phyloP scores from a whole-genome alignment of 2,113 vertebrate species.

The Xenus cinereus region DNA sequence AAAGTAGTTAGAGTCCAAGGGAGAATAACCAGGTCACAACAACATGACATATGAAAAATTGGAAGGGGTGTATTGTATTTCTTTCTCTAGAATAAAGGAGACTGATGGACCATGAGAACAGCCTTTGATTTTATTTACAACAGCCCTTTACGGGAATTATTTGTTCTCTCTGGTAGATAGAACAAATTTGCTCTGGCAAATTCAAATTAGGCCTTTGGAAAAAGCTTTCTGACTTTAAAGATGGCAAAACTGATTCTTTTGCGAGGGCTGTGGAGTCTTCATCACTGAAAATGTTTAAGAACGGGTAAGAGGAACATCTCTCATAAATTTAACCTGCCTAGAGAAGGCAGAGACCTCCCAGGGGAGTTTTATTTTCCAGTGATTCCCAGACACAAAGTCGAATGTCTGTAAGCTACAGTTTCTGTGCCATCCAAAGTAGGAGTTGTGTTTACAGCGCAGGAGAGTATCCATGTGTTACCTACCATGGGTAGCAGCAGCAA shows the following conservation, averaged over 20 bases:
- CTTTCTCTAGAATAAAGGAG: constrained; percentile 36
- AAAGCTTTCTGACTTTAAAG: neutral
- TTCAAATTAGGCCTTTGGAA: neutral
- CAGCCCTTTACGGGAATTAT: constrained; percentile 44
- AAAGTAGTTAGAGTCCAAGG: neutral
- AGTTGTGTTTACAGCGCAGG: neutral
- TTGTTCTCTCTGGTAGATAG: constrained; percentile 12
- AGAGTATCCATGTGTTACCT: neutral
- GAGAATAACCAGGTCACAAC: constrained; percentile 9
- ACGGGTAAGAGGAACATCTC: neutral
- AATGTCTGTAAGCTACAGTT: neutral
- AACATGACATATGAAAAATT: constrained; percentile 49
- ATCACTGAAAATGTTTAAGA: constrained; percentile 13
- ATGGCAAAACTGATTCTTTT: neutral
- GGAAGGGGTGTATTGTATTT: constrained; percentile 3
- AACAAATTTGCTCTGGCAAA: constrained; percentile 4
- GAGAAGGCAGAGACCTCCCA: neutral
- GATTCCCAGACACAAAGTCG: neutral
- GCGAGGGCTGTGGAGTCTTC: neutral
- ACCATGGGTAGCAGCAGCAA: neutral
- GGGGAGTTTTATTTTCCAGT: constrained; percentile 3
- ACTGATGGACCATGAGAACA: constrained; percentile 34
- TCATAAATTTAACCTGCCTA: constrained; percentile 4
- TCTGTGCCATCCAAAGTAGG: neutral
- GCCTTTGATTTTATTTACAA: constrained; percentile 53